phyloP scores from a whole-genome alignment of 2,113 vertebrate species.

The Heterochromis multidens region DNA sequence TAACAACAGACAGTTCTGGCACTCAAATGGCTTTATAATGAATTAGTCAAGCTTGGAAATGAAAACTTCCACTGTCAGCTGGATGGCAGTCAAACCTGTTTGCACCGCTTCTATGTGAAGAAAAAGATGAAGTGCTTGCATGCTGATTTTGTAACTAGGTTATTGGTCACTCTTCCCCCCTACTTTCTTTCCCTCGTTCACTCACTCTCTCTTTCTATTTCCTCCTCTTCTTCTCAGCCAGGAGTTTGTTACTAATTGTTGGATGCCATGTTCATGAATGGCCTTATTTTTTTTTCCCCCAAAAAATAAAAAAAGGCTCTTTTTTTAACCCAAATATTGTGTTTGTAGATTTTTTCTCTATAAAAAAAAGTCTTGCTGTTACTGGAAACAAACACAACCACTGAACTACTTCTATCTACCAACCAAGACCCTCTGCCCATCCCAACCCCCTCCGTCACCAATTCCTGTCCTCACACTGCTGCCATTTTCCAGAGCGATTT shows the following conservation, averaged over 20 bases:
- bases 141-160: slow-evolving; percentile 53
- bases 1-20: slow-evolving; percentile 24
- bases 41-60: slow-evolving; percentile 62
- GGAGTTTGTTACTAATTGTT: background rate
- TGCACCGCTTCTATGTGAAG: background rate
- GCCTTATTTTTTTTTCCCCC: background rate
- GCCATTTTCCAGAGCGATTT: slow-evolving; percentile 66
- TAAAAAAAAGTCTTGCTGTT: background rate
- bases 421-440: background rate
- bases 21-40: slow-evolving; percentile 52
- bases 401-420: slow-evolving; percentile 17
- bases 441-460: background rate
- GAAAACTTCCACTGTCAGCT: slow-evolving; percentile 47
- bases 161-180: slow-evolving; percentile 18
- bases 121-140: slow-evolving; percentile 35
- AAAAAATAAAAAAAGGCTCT: background rate
- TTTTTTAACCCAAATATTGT: background rate
- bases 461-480: slow-evolving; percentile 42
- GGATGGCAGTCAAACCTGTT: slow-evolving; percentile 32
- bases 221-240: background rate
- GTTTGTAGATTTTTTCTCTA: background rate
- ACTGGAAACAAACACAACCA: slow-evolving; percentile 9
- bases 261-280: background rate
- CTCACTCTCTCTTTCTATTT: background rate
- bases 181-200: background rate